phyloP scores from a whole-genome alignment of 2,113 vertebrate species.

The Aegithalos caudatus region DNA sequence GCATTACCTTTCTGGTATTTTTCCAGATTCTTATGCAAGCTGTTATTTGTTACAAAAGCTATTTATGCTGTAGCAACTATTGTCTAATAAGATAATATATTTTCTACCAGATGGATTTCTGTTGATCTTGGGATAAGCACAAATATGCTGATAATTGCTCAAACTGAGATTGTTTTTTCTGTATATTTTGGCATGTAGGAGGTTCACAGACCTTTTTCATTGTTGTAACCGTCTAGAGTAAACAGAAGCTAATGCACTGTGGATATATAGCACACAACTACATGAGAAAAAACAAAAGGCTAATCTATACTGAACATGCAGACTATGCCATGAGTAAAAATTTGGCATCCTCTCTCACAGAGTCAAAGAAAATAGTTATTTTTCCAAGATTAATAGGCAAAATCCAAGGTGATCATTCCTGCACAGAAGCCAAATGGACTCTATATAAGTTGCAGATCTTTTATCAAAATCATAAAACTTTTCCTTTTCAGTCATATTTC shows the following conservation, averaged over 20 bases:
- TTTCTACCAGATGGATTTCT: not conserved
- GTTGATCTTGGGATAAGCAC: conserved; percentile 53
- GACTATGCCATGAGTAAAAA: not conserved
- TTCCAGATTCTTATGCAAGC: not conserved
- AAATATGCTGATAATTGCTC: conserved; percentile 59
- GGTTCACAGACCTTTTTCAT: not conserved
- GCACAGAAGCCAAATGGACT: not conserved
- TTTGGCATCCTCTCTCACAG: not conserved
- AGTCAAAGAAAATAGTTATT: not conserved
- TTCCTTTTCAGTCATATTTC: not conserved
- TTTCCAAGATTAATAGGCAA: not conserved
- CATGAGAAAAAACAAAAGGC: not conserved
- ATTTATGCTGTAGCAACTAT: not conserved
- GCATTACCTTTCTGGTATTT: not conserved
- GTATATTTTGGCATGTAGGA: not conserved
- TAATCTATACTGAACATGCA: not conserved
- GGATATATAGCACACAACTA: not conserved
- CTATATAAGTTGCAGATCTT: not conserved
- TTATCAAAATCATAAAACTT: not conserved
- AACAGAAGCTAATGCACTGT: not conserved
- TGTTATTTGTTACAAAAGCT: not conserved
- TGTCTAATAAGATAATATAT: not conserved
- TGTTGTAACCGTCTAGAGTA: not conserved
- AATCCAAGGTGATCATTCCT: not conserved
- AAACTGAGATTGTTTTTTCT: not conserved